phyloP scores from a whole-genome alignment of 2,113 vertebrate genomes.

The Bothrops jararaca region DNA sequence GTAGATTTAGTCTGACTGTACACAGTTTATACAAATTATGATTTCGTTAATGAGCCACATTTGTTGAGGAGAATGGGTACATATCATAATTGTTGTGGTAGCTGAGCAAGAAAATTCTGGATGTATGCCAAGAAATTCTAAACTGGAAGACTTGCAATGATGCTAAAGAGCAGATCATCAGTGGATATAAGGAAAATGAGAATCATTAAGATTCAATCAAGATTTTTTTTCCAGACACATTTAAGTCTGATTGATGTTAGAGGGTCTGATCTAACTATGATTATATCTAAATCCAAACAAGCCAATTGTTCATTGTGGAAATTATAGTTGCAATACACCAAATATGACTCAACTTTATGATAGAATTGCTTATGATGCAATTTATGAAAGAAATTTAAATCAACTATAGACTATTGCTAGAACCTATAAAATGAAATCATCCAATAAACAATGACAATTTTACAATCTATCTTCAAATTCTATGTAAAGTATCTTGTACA shows the following conservation, averaged over 20 bases:
- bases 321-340: neutral
- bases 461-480: neutral
- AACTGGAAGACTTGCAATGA: neutral
- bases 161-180: neutral
- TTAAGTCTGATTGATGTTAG: neutral
- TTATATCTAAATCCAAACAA: neutral
- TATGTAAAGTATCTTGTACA: neutral
- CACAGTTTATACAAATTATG: too few relatives aligned
- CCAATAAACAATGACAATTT: neutral
- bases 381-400: neutral
- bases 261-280: neutral
- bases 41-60: too few relatives aligned
- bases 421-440: neutral
- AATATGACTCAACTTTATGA: neutral
- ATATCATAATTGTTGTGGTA: neutral
- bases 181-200: neutral
- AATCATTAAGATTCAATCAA: neutral
- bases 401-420: neutral
- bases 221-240: neutral
- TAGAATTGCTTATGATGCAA: neutral
- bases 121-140: neutral
- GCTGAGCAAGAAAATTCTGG: neutral
- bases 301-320: neutral
- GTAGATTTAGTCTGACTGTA: neutral
- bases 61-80: neutral